A percentile compares a stretch with the other conserved stretches of the same genome.
Conservation (phyloP, 1,140 invertebrate species). For the Caenorhabditis brenneri region DNA sequence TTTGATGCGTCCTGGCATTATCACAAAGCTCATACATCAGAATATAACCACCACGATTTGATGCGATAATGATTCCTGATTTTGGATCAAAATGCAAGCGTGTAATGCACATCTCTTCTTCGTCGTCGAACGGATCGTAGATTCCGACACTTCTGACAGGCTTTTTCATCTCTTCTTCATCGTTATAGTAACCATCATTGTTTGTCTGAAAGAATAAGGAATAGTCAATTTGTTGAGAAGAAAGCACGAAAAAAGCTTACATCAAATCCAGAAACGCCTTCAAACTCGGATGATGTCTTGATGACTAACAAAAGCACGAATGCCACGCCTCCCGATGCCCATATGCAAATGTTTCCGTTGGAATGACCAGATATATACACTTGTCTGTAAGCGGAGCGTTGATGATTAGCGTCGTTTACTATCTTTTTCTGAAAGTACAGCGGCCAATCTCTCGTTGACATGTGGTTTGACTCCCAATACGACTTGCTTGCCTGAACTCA, state of each 20-base stretch:
- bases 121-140: constrained; percentile 18
- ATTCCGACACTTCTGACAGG: neutral
- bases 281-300: neutral
- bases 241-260: neutral
- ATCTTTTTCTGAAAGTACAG: constrained; percentile 10
- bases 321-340: neutral
- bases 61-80: neutral
- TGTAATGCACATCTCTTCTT: constrained; percentile 8
- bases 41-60: constrained; percentile 8
- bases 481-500: constrained; percentile 5
- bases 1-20: neutral
- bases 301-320: neutral
- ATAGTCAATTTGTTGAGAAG: neutral
- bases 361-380: constrained; percentile 21
- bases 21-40: constrained; percentile 18
- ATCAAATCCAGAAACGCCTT: neutral
- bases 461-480: neutral
- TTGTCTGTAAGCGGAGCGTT: neutral
- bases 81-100: neutral
- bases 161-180: neutral
- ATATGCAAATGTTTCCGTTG: constrained; percentile 11
- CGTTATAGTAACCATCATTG: neutral
- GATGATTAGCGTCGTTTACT: neutral
- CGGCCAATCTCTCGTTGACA: constrained; percentile 10
- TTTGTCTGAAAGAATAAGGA: neutral